Evolutionary conservation across 1,140 invertebrate genomes (phyloP), one percentile per base, ranked within the genome.

Genomic region (Brachionus calyciflorus): DNA sequence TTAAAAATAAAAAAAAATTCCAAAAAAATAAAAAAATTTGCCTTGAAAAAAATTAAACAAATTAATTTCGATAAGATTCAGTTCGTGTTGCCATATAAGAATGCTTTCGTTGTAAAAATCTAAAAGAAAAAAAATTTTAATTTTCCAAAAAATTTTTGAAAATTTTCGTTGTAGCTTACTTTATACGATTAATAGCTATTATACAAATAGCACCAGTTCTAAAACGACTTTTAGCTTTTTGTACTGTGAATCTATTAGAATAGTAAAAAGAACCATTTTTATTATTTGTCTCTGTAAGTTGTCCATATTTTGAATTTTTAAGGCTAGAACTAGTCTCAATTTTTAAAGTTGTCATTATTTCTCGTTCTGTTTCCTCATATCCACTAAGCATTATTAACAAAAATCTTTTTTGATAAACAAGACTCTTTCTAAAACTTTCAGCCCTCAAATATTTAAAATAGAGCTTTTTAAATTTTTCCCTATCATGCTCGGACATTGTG

Each of bases 321-420:
- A 60, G 14, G 7, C 7, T 33, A 5, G 65, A 24, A 46, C 40
- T 73, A 10, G 69, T 24, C 14, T 49, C 51, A 28, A 73, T 19
- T 73, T 55, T 49, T 37, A 73, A 55, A 37, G 69, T 70, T 21
- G 78, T 80, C 63, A 85, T 80, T 0, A 83, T 86, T 9, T 80
- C 81, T 40, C 82, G 80, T 77, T 87, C 84, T 24, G 82, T 81
- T 41, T 86, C 84, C 78, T 89, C 87, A 85, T 91, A 92, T 0
- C 90, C 89, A 10, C 88, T 88, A 5, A 93, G 81, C 6, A 90
- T 86, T 5, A 89, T 85, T 30, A 92, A 84, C 10, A 94, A 84
- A 81, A 93, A 94, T 10, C 89, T 87, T 82, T 94, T 94, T 83
- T 94, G 93, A 87, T 90, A 93, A 46, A 90, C 87, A 40, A 94